Evolutionary conservation across 2,888 invertebrate species (phyloP).

Genomic region (Andrena flavipes): DNA sequence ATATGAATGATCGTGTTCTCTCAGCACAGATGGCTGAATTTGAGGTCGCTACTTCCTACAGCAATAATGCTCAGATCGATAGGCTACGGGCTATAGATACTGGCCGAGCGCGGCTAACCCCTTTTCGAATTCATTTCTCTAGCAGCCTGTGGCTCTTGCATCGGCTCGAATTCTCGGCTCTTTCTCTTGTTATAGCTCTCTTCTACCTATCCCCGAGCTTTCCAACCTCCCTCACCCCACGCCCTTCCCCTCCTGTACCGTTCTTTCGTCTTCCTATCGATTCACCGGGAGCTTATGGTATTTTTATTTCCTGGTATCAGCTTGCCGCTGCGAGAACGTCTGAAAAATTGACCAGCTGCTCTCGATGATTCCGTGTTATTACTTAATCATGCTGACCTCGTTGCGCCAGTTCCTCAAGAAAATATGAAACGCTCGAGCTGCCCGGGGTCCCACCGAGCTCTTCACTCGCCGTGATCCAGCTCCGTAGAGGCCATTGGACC

Average conservation of each 20-base stretch:
- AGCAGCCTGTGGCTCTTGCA: constrained; percentile 46
- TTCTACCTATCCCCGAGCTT: neutral
- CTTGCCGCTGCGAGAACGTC: constrained; percentile 4
- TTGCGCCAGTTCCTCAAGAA: neutral
- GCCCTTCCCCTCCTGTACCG: constrained; percentile 18
- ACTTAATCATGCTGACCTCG: constrained; percentile 36
- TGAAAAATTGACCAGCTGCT: constrained; percentile 49
- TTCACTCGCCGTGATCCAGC: neutral
- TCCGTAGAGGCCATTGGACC: neutral
- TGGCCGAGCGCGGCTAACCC: constrained; percentile 65
- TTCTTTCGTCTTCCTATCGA: constrained; percentile 76
- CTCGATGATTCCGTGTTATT: constrained; percentile 42
- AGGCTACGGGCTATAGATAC: constrained; percentile 70
- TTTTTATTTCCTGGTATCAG: constrained; percentile 48
- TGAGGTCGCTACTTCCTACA: constrained; percentile 74
- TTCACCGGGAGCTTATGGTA: constrained; percentile 67
- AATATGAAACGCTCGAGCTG: neutral
- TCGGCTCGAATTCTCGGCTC: constrained; percentile 39
- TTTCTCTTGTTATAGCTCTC: constrained; percentile 32
- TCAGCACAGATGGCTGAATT: constrained; percentile 77
- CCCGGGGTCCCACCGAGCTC: neutral
- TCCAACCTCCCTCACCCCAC: constrained; percentile 8
- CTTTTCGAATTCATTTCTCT: constrained; percentile 74
- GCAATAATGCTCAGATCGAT: constrained; percentile 76
- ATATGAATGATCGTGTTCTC: constrained; percentile 77